Evolutionary conservation across 1,140 invertebrate genomes (phyloP).

Genomic region (Dendroctonus valens): DNA sequence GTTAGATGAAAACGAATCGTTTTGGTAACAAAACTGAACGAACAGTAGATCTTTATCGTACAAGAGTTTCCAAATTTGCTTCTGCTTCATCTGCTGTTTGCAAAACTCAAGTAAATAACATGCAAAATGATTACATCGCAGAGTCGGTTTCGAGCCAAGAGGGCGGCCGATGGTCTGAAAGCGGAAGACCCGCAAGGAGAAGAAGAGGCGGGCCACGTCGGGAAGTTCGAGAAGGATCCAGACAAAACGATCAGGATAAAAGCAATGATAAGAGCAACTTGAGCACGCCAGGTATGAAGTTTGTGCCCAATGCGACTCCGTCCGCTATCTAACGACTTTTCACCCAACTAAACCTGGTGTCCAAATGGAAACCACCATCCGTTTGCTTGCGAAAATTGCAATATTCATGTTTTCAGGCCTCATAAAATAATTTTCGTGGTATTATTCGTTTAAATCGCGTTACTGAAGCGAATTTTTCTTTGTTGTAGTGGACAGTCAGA

Average conservation of each 20-base stretch:
- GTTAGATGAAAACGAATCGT: no score
- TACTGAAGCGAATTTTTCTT: conserved; percentile 5
- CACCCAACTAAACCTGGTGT: not conserved
- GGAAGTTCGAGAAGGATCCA: not conserved
- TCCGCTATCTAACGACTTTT: not conserved
- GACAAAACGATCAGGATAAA: conserved; percentile 15
- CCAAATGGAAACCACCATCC: not conserved
- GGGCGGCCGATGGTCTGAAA: conserved; percentile 56
- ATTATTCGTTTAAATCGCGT: no score
- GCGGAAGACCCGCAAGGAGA: conserved; percentile 48
- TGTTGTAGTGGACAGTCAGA: conserved; percentile 35
- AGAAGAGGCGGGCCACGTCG: conserved; percentile 29
- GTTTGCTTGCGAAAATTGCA: not conserved
- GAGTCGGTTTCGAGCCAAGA: conserved; percentile 62
- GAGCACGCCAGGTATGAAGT: conserved; percentile 7
- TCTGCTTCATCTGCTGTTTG: conserved; percentile 1
- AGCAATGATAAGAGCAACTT: not conserved
- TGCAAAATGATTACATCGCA: conserved; percentile 41
- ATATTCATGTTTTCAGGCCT: no score
- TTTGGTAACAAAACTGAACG: no score
- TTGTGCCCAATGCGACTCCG: not conserved
- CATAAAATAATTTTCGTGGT: no score
- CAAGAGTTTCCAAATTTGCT: no score
- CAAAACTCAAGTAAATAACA: no score
- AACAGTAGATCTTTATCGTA: no score